phyloP scores from a whole-genome alignment of 1,140 invertebrate genomes.

The Notospermus geniculatus region DNA sequence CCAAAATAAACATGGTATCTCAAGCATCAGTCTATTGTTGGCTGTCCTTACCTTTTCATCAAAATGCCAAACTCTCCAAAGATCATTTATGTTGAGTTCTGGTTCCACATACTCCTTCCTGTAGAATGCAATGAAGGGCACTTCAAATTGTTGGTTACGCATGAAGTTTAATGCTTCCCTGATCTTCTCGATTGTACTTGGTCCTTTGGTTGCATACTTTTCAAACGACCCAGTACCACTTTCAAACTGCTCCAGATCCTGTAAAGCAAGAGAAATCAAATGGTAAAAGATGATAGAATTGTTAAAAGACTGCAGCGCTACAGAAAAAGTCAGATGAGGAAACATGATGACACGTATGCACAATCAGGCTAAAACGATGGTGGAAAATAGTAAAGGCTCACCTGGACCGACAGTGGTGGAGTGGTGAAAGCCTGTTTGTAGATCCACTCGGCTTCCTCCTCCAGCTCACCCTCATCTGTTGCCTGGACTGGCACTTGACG shows the following conservation, averaged over 20 bases:
- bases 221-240: not conserved
- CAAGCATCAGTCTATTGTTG: too few relatives aligned
- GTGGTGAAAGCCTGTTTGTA: constrained; percentile 90
- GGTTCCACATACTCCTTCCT: constrained; percentile 96
- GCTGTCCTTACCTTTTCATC: constrained; percentile 84
- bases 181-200: constrained; percentile 73
- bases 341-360: too few relatives aligned
- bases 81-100: constrained; percentile 89
- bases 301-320: too few relatives aligned
- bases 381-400: too few relatives aligned
- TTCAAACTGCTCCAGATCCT: too few relatives aligned
- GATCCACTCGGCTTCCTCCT: constrained; percentile 97
- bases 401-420: constrained; percentile 76
- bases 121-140: constrained; percentile 98
- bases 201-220: constrained; percentile 43
- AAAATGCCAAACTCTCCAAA: constrained; percentile 96
- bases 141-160: constrained; percentile 90
- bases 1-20: too few relatives aligned
- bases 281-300: too few relatives aligned
- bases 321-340: too few relatives aligned
- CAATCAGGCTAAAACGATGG: too few relatives aligned
- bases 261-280: too few relatives aligned
- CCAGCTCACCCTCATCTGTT: constrained; percentile 76
- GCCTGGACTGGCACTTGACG: constrained; percentile 77
- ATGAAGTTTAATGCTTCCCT: constrained; percentile 94